Evolutionary conservation across 2,888 invertebrate genomes (phyloP).

Genomic region (Protophormia terraenovae): DNA sequence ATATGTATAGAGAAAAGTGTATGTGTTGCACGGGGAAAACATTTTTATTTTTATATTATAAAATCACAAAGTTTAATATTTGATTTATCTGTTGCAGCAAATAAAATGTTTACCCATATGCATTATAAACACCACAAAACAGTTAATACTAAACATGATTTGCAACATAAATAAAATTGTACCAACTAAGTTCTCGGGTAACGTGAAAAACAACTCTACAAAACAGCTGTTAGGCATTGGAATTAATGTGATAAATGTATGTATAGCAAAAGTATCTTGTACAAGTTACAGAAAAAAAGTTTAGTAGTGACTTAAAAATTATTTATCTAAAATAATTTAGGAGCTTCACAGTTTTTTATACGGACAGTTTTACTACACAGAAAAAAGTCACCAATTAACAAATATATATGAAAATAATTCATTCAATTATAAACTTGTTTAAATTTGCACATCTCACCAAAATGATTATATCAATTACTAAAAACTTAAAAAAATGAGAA

Average conservation of each 20-base stretch:
- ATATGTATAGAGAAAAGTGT: not conserved
- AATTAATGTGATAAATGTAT: slow-evolving; percentile 42
- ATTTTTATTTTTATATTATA: slow-evolving; percentile 8
- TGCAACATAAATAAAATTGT: slow-evolving; percentile 66
- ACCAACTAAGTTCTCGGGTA: slow-evolving; percentile 37
- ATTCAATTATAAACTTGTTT: too few species aligned
- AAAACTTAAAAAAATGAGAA: too few species aligned
- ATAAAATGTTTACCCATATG: slow-evolving; percentile 67
- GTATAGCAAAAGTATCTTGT: not conserved
- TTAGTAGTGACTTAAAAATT: not conserved
- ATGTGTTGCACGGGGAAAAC: not conserved
- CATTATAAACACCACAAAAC: slow-evolving; percentile 67
- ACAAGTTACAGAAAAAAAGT: not conserved
- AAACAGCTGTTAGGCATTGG: slow-evolving; percentile 63
- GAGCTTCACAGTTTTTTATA: not conserved
- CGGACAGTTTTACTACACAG: too few species aligned
- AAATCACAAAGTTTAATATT: slow-evolving; percentile 66
- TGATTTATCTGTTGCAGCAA: slow-evolving; percentile 67
- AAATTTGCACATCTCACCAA: too few species aligned
- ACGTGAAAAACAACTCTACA: slow-evolving; percentile 28
- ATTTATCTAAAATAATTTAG: not conserved
- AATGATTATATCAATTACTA: too few species aligned
- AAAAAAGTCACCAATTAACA: too few species aligned
- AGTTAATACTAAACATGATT: slow-evolving; percentile 67
- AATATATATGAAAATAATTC: too few species aligned